These are phyloP conservation scores for Datnioides undecimradiatus DNA, from an alignment of 2,113 vertebrate species.

Conservation along the genomic window DNA sequence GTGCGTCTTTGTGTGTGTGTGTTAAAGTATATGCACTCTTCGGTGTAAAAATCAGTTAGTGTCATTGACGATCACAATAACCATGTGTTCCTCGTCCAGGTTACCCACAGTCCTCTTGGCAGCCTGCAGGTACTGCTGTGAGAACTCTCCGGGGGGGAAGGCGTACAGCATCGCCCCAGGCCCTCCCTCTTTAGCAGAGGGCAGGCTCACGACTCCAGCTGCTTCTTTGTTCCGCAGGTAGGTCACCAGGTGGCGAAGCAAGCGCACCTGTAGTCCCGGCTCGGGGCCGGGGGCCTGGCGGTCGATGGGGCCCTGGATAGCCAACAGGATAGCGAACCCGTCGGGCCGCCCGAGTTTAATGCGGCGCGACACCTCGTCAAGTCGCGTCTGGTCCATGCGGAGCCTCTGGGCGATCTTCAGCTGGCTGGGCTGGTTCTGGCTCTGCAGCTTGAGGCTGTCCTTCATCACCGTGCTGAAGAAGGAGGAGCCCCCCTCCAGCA, in stretches of 20 bases:
- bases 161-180: conserved; percentile 96
- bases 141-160: conserved; percentile 96
- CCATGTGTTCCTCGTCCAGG: conserved; percentile 97
- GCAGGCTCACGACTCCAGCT: conserved; percentile 96
- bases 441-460: conserved; percentile 82
- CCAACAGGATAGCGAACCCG: conserved; percentile 93
- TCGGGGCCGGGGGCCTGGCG: conserved; percentile 84
- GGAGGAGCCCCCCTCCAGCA: conserved; percentile 92
- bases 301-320: conserved; percentile 89
- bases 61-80: conserved; percentile 95
- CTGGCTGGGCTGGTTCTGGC: conserved; percentile 87
- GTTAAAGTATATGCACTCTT: neutral
- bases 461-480: conserved; percentile 90
- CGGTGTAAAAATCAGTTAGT: conserved; percentile 84
- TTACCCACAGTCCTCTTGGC: conserved; percentile 93
- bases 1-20: neutral
- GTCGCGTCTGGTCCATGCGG: conserved; percentile 95
- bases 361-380: conserved; percentile 95
- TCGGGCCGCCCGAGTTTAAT: conserved; percentile 94
- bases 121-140: conserved; percentile 95
- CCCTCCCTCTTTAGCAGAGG: conserved; percentile 90
- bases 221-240: conserved; percentile 99
- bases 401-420: conserved; percentile 98
- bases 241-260: conserved; percentile 97
- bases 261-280: conserved; percentile 93